These are phyloP conservation scores for Rana temporaria DNA, from an alignment of 2,113 vertebrate genomes.

Conservation along the genomic window DNA sequence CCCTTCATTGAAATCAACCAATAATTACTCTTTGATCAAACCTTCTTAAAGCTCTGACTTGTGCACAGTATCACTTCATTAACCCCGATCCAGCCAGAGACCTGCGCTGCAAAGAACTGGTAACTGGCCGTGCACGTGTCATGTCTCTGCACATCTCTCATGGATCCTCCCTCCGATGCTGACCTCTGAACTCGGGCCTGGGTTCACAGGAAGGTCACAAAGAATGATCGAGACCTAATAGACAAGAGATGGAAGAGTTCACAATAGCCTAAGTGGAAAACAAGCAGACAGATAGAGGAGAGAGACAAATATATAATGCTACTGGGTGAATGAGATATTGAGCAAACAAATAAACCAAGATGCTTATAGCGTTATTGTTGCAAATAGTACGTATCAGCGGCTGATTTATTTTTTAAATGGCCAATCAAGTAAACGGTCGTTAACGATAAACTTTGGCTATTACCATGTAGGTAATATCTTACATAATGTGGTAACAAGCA, in stretches of 20 bases:
- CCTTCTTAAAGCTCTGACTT: no score
- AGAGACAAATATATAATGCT: conserved; percentile 1
- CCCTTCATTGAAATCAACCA: conserved; percentile 16
- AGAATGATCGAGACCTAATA: conserved; percentile 2
- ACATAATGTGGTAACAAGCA: conserved; percentile 3
- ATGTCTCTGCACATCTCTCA: conserved; percentile 29
- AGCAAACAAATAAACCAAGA: background rate
- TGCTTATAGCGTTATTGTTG: background rate
- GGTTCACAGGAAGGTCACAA: conserved; percentile 5
- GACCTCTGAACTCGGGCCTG: conserved; percentile 30
- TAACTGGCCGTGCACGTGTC: conserved; percentile 50
- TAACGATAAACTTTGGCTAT: conserved; percentile 2
- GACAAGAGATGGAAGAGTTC: background rate
- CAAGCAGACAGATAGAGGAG: conserved; percentile 15
- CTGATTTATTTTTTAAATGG: conserved; percentile 27
- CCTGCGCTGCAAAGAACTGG: background rate
- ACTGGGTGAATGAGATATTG: conserved; percentile 7
- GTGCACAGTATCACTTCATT: conserved; percentile 1
- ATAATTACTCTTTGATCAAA: conserved; percentile 23
- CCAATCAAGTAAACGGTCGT: background rate
- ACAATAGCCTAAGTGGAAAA: conserved; percentile 46
- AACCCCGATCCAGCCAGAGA: conserved; percentile 24
- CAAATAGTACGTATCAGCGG: background rate
- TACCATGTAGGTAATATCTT: background rate
- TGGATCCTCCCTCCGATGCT: conserved; percentile 18